phyloP scores from a whole-genome alignment of 2,888 invertebrate species.

The Hirudinaria manillensis region DNA sequence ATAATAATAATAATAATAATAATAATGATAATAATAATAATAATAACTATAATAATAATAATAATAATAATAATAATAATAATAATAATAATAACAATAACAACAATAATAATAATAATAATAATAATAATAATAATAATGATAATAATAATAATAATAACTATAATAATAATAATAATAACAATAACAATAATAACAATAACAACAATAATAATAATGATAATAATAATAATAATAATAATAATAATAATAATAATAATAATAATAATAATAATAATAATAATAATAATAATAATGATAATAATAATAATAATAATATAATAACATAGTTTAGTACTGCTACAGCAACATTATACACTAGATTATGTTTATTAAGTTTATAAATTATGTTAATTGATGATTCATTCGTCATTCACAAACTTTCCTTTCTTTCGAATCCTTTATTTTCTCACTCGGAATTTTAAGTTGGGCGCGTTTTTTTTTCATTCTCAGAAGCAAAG shows the following conservation, averaged over 20 bases:
- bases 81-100: neutral
- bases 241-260: neutral
- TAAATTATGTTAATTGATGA: no score
- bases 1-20: neutral
- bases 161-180: neutral
- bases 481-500: no score
- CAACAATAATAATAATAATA: neutral
- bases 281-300: neutral
- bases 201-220: neutral
- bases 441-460: no score
- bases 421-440: no score
- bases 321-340: neutral
- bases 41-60: neutral
- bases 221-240: neutral
- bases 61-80: neutral
- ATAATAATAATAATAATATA: neutral
- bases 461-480: no score
- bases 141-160: neutral
- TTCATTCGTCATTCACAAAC: no score
- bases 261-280: neutral
- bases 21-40: neutral
- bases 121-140: neutral
- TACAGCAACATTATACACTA: no score
- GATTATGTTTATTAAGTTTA: no score
- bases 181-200: neutral